Evolutionary conservation across 1,140 invertebrate genomes (phyloP).

Genomic region (Brachionus asplanchnoidis): DNA sequence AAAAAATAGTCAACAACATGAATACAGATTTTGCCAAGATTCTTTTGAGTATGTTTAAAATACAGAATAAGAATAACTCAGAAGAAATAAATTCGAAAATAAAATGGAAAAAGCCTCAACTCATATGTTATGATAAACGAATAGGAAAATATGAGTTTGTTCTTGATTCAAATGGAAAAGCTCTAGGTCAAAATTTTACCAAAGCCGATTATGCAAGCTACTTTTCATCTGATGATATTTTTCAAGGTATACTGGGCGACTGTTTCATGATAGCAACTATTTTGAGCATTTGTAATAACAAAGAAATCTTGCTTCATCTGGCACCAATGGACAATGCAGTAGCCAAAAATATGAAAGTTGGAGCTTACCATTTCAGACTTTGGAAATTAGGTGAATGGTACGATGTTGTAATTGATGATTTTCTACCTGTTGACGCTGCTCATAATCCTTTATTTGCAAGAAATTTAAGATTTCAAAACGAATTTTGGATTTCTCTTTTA

Average conservation of each 20-base stretch:
- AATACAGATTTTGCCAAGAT: background rate
- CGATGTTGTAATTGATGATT: conserved; percentile 70
- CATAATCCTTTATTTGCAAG: background rate
- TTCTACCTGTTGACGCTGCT: conserved; percentile 62
- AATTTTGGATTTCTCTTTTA: conserved; percentile 37
- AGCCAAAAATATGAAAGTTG: conserved; percentile 42
- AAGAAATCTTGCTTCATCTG: conserved; percentile 1
- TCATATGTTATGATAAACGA: background rate
- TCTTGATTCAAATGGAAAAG: background rate
- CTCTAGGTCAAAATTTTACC: background rate
- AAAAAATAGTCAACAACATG: background rate
- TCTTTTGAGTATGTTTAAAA: background rate
- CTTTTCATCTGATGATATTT: conserved; percentile 25
- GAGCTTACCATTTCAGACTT: conserved; percentile 65
- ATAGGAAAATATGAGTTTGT: conserved; percentile 2
- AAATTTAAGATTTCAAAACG: conserved; percentile 4
- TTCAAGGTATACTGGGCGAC: conserved; percentile 27
- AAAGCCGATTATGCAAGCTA: background rate
- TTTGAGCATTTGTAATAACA: background rate
- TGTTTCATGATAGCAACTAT: conserved; percentile 38
- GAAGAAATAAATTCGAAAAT: background rate
- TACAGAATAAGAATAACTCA: background rate
- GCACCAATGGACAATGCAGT: conserved; percentile 6
- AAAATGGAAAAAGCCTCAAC: conserved; percentile 10
- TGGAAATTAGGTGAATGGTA: conserved; percentile 73